Conservation (phyloP, 1,140 invertebrate genomes). For the Lethrus apterus region DNA sequence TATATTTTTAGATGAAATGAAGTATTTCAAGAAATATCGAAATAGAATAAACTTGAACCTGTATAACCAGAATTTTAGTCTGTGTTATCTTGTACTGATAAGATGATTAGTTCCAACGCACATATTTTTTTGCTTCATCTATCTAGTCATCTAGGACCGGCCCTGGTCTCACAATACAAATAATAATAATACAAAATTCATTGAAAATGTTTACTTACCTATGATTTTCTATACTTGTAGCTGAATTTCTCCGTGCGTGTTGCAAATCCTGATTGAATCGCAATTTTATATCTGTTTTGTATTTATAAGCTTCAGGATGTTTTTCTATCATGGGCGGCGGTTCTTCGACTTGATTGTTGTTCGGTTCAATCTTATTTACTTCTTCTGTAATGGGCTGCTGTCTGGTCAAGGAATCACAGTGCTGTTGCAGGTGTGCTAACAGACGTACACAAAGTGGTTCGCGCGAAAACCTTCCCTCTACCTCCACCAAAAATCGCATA, state of each 20-base stretch:
- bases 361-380: slow-evolving; percentile 15
- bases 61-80: no score
- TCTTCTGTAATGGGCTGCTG: slow-evolving; percentile 2
- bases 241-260: slow-evolving; percentile 26
- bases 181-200: no score
- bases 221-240: slow-evolving; percentile 34
- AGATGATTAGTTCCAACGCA: no score
- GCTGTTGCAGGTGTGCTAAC: slow-evolving; percentile 74
- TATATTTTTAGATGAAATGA: no score
- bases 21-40: no score
- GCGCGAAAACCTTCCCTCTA: slow-evolving; percentile 67
- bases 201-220: slow-evolving; percentile 25
- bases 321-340: slow-evolving; percentile 4
- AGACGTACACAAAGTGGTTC: slow-evolving; percentile 77
- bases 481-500: slow-evolving; percentile 82
- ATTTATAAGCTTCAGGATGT: slow-evolving; percentile 61
- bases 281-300: slow-evolving; percentile 91
- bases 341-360: slow-evolving; percentile 18
- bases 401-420: slow-evolving; percentile 61
- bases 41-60: no score
- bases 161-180: no score
- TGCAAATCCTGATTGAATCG: slow-evolving; percentile 55
- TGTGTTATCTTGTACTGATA: no score
- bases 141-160: no score
- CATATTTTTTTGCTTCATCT: no score